Evolutionary conservation across 2,797 vertebrate species (phyloP).

Genomic region (Pachyuromys duprasi): DNA sequence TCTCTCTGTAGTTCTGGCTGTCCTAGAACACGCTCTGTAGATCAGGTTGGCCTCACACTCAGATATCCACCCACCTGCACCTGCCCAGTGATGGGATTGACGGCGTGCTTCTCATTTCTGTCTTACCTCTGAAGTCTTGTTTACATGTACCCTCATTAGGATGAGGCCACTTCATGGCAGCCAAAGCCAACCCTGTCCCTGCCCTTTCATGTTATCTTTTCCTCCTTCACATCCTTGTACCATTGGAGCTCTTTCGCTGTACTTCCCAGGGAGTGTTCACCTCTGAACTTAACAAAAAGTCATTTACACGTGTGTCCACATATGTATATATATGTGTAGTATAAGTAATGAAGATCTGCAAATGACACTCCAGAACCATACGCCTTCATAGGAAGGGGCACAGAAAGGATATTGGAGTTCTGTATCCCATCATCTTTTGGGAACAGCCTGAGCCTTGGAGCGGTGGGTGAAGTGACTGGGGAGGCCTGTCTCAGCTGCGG

Average conservation of each 20-base stretch:
- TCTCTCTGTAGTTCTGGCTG: too few relatives aligned
- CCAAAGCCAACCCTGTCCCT: background rate
- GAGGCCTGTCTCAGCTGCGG: background rate
- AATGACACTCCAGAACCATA: background rate
- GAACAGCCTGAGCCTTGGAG: background rate
- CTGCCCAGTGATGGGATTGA: too few relatives aligned
- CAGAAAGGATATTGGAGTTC: background rate
- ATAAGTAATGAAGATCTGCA: background rate
- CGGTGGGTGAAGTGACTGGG: background rate
- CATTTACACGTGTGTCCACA: background rate
- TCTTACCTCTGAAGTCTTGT: background rate
- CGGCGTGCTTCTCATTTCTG: background rate
- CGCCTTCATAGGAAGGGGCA: background rate
- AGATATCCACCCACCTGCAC: too few relatives aligned
- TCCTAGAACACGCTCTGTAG: too few relatives aligned
- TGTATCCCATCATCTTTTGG: background rate
- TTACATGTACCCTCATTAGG: background rate
- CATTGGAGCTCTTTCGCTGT: background rate
- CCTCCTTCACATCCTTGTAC: background rate
- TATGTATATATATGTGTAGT: background rate
- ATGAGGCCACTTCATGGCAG: rapidly evolving
- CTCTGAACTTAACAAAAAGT: background rate
- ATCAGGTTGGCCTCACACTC: too few relatives aligned
- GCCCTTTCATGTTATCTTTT: rapidly evolving
- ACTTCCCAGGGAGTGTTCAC: background rate